Evolutionary conservation across 2,888 invertebrate species (phyloP).

Genomic region (Parapristionchus giblindavisi): DNA sequence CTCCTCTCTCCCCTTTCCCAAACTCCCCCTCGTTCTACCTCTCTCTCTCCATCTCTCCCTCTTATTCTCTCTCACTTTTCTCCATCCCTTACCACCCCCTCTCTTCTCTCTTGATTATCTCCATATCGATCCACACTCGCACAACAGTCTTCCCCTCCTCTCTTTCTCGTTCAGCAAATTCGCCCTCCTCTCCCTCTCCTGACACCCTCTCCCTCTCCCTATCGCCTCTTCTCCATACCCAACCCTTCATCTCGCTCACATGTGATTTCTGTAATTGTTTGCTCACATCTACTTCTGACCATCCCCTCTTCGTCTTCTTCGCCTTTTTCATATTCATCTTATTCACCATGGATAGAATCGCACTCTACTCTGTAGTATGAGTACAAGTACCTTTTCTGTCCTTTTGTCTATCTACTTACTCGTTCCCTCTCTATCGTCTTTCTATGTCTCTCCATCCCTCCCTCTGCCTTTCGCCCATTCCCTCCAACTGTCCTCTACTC

Average conservation of each 20-base stretch:
- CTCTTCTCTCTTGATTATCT: conserved; percentile 1
- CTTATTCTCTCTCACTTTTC: conserved; percentile 10
- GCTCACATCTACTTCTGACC: background rate
- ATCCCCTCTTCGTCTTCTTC: background rate
- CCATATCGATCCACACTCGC: background rate
- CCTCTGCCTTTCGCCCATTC: background rate
- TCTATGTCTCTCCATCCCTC: background rate
- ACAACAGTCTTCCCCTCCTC: conserved; percentile 13
- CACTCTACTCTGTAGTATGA: conserved; percentile 18
- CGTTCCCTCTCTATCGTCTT: background rate
- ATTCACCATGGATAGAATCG: too few species aligned
- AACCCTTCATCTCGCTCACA: background rate
- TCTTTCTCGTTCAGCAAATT: conserved; percentile 6
- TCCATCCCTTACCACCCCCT: background rate
- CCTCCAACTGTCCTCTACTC: background rate
- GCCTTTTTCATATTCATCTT: conserved; percentile 15
- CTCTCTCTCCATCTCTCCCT: conserved; percentile 14
- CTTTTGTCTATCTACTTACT: background rate
- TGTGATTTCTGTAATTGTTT: background rate
- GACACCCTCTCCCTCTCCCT: conserved; percentile 30
- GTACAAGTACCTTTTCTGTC: conserved; percentile 8
- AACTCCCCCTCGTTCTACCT: background rate
- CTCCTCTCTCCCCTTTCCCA: background rate
- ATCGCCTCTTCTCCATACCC: conserved; percentile 1
- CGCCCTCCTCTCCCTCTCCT: conserved; percentile 12